Evolutionary conservation across 2,888 invertebrate species (phyloP).

Genomic region (Drosophila phalerata): DNA sequence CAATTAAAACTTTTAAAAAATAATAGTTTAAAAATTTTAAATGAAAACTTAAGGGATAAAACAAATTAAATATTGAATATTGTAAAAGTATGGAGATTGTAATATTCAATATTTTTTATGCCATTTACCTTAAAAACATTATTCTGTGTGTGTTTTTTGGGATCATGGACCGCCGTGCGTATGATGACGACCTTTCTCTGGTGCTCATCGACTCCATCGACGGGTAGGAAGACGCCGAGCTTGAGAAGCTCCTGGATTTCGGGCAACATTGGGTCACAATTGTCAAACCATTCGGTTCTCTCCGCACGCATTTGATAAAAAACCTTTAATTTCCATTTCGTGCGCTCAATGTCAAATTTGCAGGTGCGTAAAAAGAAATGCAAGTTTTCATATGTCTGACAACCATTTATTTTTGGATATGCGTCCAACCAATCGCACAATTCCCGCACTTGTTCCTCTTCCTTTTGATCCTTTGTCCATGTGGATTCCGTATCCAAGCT

Average conservation of each 20-base stretch:
- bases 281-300: conserved; percentile 88
- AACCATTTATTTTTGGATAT: conserved; percentile 85
- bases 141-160: conserved; percentile 87
- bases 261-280: conserved; percentile 87
- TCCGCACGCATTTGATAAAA: conserved; percentile 87
- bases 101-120: no score
- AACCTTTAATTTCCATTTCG: conserved; percentile 87
- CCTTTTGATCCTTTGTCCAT: conserved; percentile 13
- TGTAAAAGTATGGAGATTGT: no score
- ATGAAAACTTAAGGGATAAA: no score
- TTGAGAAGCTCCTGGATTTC: conserved; percentile 87
- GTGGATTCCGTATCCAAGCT: conserved; percentile 50
- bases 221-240: conserved; percentile 88
- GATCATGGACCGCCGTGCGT: conserved; percentile 87
- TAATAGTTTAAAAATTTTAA: no score
- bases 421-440: conserved; percentile 84
- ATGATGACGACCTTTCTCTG: conserved; percentile 88
- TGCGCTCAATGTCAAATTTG: conserved; percentile 87
- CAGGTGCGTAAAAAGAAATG: conserved; percentile 88
- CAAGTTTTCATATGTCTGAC: conserved; percentile 85
- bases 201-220: conserved; percentile 86
- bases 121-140: conserved; percentile 87
- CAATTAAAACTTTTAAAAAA: no score
- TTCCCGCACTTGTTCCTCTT: conserved; percentile 70
- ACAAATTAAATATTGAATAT: no score